These are phyloP conservation scores for Pollenia amentaria DNA, from an alignment of 2,888 invertebrate species.

Conservation along the genomic window DNA sequence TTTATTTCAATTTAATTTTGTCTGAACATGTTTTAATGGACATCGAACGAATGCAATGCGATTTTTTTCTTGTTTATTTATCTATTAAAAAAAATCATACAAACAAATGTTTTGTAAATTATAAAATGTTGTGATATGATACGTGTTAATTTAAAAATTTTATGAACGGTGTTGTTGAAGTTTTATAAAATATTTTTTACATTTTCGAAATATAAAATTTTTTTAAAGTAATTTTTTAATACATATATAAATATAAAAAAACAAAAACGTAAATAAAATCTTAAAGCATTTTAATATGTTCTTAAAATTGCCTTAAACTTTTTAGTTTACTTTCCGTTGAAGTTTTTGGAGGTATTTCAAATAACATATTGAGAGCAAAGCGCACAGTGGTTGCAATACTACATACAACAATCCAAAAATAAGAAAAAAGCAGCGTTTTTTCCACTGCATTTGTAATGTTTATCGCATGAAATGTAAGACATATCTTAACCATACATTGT, in stretches of 20 bases:
- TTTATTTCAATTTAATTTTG: conserved; percentile 16
- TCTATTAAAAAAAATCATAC: conserved; percentile 7
- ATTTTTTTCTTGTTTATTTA: not conserved
- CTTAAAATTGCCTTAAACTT: no score
- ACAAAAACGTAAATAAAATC: not conserved
- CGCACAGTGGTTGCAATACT: no score
- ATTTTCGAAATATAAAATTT: not conserved
- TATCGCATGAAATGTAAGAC: no score
- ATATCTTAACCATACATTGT: no score
- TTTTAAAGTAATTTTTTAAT: not conserved
- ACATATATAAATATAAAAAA: not conserved
- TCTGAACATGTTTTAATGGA: conserved; percentile 44
- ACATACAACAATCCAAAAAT: no score
- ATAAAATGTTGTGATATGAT: conserved; percentile 18
- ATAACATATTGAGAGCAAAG: no score
- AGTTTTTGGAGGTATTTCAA: no score
- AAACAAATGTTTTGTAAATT: conserved; percentile 34
- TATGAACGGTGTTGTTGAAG: conserved; percentile 5
- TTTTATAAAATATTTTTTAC: not conserved
- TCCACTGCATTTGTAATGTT: no score
- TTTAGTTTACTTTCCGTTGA: no score
- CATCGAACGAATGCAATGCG: conserved; percentile 3
- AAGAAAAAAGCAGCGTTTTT: no score
- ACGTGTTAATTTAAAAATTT: conserved; percentile 40
- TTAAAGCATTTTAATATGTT: no score